These are phyloP conservation scores for Noctuana brunneofusca DNA, from an alignment of 2,888 invertebrate species.

Conservation along the genomic window DNA sequence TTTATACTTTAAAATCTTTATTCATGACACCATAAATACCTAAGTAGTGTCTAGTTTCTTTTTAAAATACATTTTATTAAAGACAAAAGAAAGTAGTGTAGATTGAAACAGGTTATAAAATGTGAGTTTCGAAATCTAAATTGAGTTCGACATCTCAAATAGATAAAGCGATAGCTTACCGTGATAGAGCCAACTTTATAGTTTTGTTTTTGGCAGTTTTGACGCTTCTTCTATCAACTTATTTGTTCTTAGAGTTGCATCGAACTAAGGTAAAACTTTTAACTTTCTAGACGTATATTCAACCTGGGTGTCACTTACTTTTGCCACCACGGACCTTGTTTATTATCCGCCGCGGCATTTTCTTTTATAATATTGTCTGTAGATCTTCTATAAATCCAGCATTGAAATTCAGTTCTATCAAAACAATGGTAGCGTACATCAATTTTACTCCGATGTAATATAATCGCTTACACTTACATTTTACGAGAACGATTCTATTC, in stretches of 20 bases:
- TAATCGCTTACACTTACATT: conserved; percentile 49
- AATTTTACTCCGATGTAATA: conserved; percentile 11
- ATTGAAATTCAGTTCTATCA: conserved; percentile 16
- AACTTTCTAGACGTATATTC: conserved; percentile 73
- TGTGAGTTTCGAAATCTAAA: conserved; percentile 62
- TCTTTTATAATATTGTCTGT: conserved; percentile 26
- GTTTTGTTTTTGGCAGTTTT: conserved; percentile 84
- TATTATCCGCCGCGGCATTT: conserved; percentile 54
- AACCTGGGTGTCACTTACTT: conserved; percentile 68
- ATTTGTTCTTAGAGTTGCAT: conserved; percentile 76
- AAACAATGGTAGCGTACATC: conserved; percentile 23
- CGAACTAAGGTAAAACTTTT: conserved; percentile 74
- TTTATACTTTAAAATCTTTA: too few species aligned
- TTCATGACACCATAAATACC: background rate
- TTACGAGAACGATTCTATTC: conserved; percentile 52
- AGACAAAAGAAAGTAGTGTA: background rate
- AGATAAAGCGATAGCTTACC: conserved; percentile 78
- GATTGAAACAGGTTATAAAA: conserved; percentile 54
- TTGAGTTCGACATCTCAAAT: conserved; percentile 78
- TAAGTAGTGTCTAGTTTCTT: background rate
- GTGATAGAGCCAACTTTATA: conserved; percentile 81
- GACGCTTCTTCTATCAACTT: conserved; percentile 79
- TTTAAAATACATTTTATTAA: background rate
- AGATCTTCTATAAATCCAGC: conserved; percentile 11
- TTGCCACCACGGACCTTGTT: conserved; percentile 58